These are phyloP conservation scores for Sorex maritimensis DNA, from an alignment of 2,797 vertebrate genomes.

Conservation along the genomic window DNA sequence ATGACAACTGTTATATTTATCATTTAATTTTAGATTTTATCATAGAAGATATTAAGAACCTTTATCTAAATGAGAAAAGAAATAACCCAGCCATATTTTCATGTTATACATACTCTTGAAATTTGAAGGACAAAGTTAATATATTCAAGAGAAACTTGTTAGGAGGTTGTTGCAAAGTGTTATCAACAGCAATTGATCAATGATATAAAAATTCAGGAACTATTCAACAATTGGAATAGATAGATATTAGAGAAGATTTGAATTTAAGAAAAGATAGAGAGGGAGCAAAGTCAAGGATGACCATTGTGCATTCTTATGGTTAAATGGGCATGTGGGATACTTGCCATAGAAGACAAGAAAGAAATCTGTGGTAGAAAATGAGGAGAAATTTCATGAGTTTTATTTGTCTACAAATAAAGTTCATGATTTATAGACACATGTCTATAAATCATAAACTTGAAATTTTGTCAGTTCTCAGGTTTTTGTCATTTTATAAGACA, in stretches of 20 bases:
- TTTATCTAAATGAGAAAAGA: constrained; percentile 6
- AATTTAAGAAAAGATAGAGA: constrained; percentile 22
- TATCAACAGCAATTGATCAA: background rate
- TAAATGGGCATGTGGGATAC: background rate
- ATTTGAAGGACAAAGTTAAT: background rate
- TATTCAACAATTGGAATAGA: background rate
- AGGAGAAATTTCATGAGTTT: background rate
- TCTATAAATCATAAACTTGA: background rate
- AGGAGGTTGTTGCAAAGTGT: background rate
- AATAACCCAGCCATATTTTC: background rate
- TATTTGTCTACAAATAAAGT: background rate
- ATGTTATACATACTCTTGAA: background rate
- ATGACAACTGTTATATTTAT: background rate
- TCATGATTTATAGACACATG: too few relatives aligned
- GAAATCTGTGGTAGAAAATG: background rate
- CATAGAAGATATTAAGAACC: background rate
- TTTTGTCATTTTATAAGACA: background rate
- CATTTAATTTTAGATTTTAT: constrained; percentile 17
- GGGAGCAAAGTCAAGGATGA: background rate
- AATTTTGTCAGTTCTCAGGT: background rate
- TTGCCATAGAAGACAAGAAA: background rate
- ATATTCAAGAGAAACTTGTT: background rate
- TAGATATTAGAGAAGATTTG: background rate
- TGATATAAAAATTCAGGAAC: background rate
- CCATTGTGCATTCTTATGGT: background rate